Conservation (phyloP, 2,113 vertebrate species). For the Cavia aperea region DNA sequence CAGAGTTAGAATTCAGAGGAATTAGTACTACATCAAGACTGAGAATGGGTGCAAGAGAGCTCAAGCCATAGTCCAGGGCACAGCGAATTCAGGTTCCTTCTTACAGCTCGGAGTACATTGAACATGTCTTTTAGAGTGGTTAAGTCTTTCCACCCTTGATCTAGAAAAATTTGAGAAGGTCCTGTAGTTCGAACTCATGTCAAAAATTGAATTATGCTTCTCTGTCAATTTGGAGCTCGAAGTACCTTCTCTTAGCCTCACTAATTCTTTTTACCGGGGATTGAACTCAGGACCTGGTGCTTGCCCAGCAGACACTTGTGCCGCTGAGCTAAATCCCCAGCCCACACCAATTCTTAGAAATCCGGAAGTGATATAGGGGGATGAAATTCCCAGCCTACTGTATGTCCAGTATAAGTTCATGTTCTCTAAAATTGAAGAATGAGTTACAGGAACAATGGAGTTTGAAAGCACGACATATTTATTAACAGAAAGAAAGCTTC, state of each 20-base stretch:
- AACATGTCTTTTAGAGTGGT: background rate
- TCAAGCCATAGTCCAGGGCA: background rate
- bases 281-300: no score
- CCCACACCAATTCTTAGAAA: background rate
- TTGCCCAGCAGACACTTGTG: no score
- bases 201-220: background rate
- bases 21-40: background rate
- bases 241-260: background rate
- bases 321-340: no score
- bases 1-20: background rate
- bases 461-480: no score
- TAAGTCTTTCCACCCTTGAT: background rate
- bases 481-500: no score
- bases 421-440: no score
- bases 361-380: background rate
- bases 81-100: background rate
- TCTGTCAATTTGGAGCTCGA: background rate
- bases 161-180: background rate
- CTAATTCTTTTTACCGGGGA: no score
- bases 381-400: no score
- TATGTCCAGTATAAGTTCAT: no score
- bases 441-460: no score
- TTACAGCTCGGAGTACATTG: background rate
- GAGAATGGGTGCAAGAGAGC: background rate
- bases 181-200: background rate